These are phyloP conservation scores for Podarcis muralis DNA, from an alignment of 2,113 vertebrate genomes.

Conservation along the genomic window DNA sequence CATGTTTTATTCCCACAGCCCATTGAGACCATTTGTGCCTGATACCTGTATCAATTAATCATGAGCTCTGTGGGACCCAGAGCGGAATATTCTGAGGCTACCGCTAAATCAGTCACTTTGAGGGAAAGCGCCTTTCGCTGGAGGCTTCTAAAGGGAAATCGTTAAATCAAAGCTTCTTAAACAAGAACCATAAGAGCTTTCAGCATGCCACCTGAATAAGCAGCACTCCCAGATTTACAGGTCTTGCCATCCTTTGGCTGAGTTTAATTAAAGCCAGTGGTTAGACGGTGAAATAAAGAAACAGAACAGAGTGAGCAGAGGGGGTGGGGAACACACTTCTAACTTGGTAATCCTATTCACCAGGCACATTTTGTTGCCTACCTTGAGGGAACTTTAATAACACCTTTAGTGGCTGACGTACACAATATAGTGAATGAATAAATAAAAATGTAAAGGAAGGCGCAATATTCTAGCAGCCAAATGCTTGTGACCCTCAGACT, in stretches of 20 bases:
- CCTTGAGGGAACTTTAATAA: background rate
- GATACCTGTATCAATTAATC: conserved; percentile 43
- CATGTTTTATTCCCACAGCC: conserved; percentile 28
- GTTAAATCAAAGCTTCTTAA: conserved; percentile 26
- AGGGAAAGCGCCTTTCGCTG: conserved; percentile 30
- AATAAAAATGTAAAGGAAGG: background rate
- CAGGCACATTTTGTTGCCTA: background rate
- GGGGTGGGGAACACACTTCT: background rate
- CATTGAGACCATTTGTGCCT: conserved; percentile 5
- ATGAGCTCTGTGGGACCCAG: conserved; percentile 22
- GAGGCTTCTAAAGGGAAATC: conserved; percentile 29
- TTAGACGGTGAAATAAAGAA: conserved; percentile 6
- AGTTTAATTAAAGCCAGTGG: conserved; percentile 13
- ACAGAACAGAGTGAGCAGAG: background rate
- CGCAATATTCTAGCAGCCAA: background rate
- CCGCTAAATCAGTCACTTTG: conserved; percentile 30
- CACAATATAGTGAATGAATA: background rate
- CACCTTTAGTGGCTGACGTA: background rate
- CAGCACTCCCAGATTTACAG: conserved; percentile 12
- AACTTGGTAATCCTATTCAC: background rate
- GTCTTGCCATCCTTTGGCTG: background rate
- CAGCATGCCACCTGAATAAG: background rate
- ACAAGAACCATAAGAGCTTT: conserved; percentile 21
- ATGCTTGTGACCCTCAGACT: background rate
- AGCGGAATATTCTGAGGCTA: conserved; percentile 27